Evolutionary conservation across 2,888 invertebrate species (phyloP).

Genomic region (Folsomia candida): DNA sequence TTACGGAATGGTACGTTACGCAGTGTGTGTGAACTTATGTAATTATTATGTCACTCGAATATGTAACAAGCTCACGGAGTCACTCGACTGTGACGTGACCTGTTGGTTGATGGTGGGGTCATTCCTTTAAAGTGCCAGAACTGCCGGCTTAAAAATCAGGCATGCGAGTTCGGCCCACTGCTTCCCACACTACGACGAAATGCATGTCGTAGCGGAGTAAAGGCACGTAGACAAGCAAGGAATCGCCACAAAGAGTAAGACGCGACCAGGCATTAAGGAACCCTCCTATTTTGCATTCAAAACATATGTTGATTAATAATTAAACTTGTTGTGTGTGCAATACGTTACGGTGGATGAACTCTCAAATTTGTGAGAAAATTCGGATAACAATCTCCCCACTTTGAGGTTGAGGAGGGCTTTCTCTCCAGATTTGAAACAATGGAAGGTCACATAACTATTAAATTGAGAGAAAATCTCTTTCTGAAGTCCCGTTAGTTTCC

Average conservation of each 20-base stretch:
- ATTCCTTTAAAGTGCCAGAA: neutral
- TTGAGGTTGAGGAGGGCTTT: neutral
- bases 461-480: too few relatives aligned
- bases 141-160: neutral
- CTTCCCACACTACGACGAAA: too few relatives aligned
- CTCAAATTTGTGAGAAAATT: slow-evolving; percentile 16
- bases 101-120: slow-evolving; percentile 29
- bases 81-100: slow-evolving; percentile 7
- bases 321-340: slow-evolving; percentile 34
- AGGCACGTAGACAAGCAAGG: too few relatives aligned
- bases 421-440: neutral
- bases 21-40: slow-evolving; percentile 35
- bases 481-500: too few relatives aligned
- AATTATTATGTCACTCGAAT: neutral
- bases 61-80: too few relatives aligned
- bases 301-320: slow-evolving; percentile 19
- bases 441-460: neutral
- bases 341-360: slow-evolving; percentile 13
- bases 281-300: too few relatives aligned
- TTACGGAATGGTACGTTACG: slow-evolving; percentile 11
- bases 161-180: neutral
- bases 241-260: too few relatives aligned
- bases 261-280: too few relatives aligned
- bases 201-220: too few relatives aligned
- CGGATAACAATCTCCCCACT: neutral